Percentiles rank a stretch among this genome's conserved stretches.
Evolutionary conservation across 2,888 invertebrate species (phyloP).

Genomic region (Charanyca ferruginea): DNA sequence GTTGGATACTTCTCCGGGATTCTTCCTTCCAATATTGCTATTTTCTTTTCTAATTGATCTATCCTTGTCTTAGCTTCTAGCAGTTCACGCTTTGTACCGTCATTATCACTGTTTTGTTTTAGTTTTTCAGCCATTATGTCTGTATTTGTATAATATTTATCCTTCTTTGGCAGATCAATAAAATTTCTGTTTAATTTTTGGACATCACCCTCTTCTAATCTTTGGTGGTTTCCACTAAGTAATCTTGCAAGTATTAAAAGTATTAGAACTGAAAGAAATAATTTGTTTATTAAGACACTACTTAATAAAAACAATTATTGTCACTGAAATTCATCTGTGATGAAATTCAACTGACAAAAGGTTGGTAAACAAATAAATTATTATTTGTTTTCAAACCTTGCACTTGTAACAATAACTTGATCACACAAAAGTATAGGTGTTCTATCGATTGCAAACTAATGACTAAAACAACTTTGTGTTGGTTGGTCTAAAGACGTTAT

Average conservation of each 20-base stretch:
- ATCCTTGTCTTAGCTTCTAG: constrained; percentile 92
- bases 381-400: constrained; percentile 14
- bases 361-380: not conserved
- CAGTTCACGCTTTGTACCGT: constrained; percentile 87
- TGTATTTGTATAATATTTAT: constrained; percentile 66
- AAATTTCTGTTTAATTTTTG: constrained; percentile 76
- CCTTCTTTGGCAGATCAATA: constrained; percentile 74
- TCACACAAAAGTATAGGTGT: not conserved
- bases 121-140: constrained; percentile 71
- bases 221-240: constrained; percentile 71
- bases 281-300: not conserved
- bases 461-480: constrained; percentile 15
- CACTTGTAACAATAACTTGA: not conserved
- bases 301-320: not conserved
- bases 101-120: constrained; percentile 68
- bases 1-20: constrained; percentile 96
- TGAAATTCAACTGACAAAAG: not conserved
- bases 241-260: constrained; percentile 78
- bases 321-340: not conserved
- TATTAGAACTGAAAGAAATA: constrained; percentile 75
- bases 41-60: constrained; percentile 93
- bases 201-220: constrained; percentile 70
- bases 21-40: constrained; percentile 93
- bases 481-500: not conserved
- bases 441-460: constrained; percentile 14